phyloP scores from a whole-genome alignment of 2,113 vertebrate genomes.

The Chionodraco myersi region DNA sequence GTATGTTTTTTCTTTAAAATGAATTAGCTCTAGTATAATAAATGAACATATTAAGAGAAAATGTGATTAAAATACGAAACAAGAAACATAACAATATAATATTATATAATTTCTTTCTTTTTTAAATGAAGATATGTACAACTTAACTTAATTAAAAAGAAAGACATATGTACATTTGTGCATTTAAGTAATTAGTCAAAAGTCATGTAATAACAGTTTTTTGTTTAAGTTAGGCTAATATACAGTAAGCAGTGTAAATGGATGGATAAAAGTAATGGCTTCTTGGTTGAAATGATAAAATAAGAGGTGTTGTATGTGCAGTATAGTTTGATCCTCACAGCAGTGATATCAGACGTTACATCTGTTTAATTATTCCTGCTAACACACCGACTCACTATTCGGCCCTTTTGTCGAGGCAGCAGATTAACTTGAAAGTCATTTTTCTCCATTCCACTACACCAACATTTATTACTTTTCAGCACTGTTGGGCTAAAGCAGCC shows the following conservation, averaged over 20 bases:
- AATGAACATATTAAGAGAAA: too few species aligned
- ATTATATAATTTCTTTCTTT: too few species aligned
- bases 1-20: too few species aligned
- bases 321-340: neutral
- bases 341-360: constrained; percentile 3
- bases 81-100: too few species aligned
- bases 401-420: constrained; percentile 12
- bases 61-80: too few species aligned
- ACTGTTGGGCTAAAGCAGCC: constrained; percentile 18
- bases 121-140: too few species aligned
- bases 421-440: constrained; percentile 31
- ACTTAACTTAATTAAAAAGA: too few species aligned
- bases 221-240: too few species aligned
- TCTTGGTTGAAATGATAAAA: neutral
- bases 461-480: constrained; percentile 29
- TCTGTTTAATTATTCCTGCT: constrained; percentile 2
- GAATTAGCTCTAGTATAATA: too few species aligned
- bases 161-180: too few species aligned
- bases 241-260: neutral
- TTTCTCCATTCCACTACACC: constrained; percentile 19
- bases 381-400: constrained; percentile 4
- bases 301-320: neutral
- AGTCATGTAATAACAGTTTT: too few species aligned
- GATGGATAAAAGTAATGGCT: neutral
- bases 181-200: too few species aligned